Evolutionary conservation across 2,797 vertebrate species (phyloP), one percentile per base, ranked within the genome.

Genomic region (Bucorvus abyssinicus): DNA sequence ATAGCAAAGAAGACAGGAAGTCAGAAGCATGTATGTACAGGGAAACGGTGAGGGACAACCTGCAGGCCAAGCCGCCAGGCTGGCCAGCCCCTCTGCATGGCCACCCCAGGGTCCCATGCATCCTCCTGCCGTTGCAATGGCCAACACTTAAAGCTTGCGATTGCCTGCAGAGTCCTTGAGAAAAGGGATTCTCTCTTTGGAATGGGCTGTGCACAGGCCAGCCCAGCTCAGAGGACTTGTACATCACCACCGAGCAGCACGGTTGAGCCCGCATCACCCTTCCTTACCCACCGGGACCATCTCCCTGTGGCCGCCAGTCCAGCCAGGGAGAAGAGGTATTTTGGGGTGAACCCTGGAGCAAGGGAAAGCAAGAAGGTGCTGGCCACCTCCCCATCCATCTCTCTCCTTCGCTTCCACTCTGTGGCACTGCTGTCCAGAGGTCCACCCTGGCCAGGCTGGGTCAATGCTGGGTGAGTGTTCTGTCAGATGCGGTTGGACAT

Each of bases 401-500:
- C 59, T 56, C 40, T 92, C 63, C 65, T 45, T 92, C 1, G 0
- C 6, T 59, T 61, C 89, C 57, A 65, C 32, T 21, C 63, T 8
- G 3, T 0, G 0, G 56, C 57, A 38, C 32, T 30, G 42, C 64
- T 3, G 1, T 82, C 55, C 42, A 20, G 76, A 84, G 77, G 59
- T 85, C 75, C 87, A 55, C 47, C 79, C 49, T 20, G 77, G 30
- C 44, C 84, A 30, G 74, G 79, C 34, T 21, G 89, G 30, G 29
- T 75, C 3, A 3, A 29, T 34, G 67, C n/a, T 88, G 40, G 15
- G 18, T 23, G 36, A 53, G 17, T 29, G 49, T 57, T 50, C 64
- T 8, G 1, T 98, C 98, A 99, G 97, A 99, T 99, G 90, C 98
- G 98, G 91, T 99, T 99, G 20, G 99, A 99, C 99, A 99, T 99